Evolutionary conservation across 2,113 vertebrate species (phyloP).

Genomic region (Alaudala cheleensis): DNA sequence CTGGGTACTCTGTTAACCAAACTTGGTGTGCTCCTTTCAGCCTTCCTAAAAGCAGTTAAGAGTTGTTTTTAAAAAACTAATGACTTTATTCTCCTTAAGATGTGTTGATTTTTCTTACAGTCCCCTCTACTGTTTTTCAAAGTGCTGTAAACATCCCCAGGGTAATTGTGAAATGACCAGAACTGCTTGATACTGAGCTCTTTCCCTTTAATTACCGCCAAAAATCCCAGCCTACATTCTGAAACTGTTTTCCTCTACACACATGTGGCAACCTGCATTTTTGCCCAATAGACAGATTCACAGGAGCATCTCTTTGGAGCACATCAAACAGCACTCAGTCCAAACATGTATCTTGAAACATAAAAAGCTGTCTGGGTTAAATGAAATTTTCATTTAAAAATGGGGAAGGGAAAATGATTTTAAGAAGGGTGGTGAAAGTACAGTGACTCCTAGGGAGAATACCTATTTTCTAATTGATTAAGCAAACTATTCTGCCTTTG

Average conservation of each 20-base stretch:
- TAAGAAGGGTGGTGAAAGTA: not conserved
- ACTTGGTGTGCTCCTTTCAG: not conserved
- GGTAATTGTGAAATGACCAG: not conserved
- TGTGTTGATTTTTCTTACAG: not conserved
- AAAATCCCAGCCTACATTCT: not conserved
- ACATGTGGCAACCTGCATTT: not conserved
- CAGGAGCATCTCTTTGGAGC: not conserved
- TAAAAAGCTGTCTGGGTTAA: not conserved
- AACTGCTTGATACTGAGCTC: not conserved
- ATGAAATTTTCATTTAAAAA: not conserved
- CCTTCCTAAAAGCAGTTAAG: not conserved
- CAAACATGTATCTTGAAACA: not conserved
- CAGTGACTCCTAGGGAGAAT: not conserved
- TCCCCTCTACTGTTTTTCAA: not conserved
- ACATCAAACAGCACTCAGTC: not conserved
- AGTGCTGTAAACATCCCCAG: not conserved
- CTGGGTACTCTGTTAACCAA: not conserved
- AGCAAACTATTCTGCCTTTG: not conserved
- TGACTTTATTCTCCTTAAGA: not conserved
- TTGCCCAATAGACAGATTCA: not conserved
- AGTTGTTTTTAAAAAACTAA: not conserved
- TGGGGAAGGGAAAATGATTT: not conserved
- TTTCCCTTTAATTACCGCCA: not conserved
- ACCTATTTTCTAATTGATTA: not conserved
- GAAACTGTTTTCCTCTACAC: not conserved